Conservation (phyloP, 1,140 invertebrate species). For the Pantala flavescens region DNA sequence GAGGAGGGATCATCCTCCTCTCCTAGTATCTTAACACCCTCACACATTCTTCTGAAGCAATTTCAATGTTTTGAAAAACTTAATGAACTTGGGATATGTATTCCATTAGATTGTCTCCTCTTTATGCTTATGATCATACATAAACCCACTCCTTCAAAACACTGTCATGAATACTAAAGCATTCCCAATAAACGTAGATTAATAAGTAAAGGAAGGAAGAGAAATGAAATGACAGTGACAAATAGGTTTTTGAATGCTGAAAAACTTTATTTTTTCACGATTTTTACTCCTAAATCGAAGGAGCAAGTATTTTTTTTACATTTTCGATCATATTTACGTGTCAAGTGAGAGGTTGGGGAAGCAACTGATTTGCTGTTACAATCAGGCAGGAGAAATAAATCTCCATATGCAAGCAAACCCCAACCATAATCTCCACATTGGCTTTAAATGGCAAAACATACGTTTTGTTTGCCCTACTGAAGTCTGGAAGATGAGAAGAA, state of each 20-base stretch:
- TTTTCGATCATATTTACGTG: not conserved
- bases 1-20: too few relatives aligned
- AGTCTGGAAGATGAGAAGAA: not conserved
- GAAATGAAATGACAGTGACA: too few relatives aligned
- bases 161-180: too few relatives aligned
- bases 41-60: too few relatives aligned
- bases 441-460: not conserved
- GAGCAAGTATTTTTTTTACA: not conserved
- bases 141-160: too few relatives aligned
- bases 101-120: too few relatives aligned
- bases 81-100: too few relatives aligned
- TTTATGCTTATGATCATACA: too few relatives aligned
- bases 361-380: not conserved
- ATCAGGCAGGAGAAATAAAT: not conserved
- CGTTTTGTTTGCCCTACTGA: not conserved
- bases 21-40: too few relatives aligned
- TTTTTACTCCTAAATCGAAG: not conserved
- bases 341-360: not conserved
- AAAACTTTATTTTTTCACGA: conserved; percentile 10
- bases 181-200: too few relatives aligned
- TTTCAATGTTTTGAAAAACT: too few relatives aligned
- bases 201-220: too few relatives aligned
- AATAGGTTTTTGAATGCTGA: not conserved
- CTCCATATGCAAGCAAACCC: not conserved
- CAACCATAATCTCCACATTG: not conserved